Percentiles rank a stretch among this genome's conserved stretches.
These are phyloP conservation scores for Cervus canadensis DNA, from an alignment of 2,113 vertebrate species.

Conservation along the genomic window DNA sequence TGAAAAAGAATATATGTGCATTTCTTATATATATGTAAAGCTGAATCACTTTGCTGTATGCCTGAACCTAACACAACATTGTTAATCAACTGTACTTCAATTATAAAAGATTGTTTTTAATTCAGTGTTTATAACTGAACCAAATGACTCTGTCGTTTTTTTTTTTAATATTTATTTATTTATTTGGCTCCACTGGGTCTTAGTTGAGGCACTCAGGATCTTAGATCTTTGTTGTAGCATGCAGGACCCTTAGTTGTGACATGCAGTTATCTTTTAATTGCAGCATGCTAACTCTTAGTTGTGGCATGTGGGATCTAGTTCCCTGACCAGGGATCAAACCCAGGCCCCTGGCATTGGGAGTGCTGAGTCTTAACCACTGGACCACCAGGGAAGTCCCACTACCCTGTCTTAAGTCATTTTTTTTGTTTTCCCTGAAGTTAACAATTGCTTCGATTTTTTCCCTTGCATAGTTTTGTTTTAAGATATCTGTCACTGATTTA, in stretches of 20 bases:
- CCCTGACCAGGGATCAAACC: neutral
- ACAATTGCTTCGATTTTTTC: neutral
- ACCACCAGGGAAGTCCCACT: neutral
- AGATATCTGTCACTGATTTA: neutral
- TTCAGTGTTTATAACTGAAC: neutral
- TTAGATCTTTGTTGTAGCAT: neutral
- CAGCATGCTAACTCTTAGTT: neutral
- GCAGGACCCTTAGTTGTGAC: neutral
- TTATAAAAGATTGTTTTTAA: neutral
- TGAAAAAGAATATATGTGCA: neutral
- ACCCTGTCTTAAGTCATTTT: neutral
- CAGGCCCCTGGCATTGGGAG: neutral
- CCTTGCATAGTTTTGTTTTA: neutral
- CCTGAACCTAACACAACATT: neutral
- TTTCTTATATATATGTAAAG: neutral
- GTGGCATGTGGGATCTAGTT: neutral
- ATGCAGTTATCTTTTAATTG: neutral
- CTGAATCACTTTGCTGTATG: neutral
- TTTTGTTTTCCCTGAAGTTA: neutral
- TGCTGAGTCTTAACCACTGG: neutral
- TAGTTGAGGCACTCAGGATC: neutral
- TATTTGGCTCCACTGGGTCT: neutral
- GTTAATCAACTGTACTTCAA: neutral
- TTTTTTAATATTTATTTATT: neutral
- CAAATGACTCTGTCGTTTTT: neutral